Evolutionary conservation across 2,888 invertebrate species (phyloP).

Genomic region (Sialis lutaria): DNA sequence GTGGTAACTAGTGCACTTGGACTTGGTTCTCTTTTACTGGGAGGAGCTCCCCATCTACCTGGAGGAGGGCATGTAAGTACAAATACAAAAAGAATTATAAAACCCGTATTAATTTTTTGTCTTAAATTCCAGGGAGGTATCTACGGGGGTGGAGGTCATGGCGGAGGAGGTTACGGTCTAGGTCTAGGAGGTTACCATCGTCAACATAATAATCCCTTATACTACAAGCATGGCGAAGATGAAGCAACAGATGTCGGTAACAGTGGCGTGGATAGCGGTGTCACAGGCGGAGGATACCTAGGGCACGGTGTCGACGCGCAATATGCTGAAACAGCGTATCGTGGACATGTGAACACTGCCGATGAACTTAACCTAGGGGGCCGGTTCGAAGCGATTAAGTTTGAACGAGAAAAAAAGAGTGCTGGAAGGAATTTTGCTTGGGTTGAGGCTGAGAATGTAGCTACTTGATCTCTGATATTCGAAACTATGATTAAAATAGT

Average conservation of each 20-base stretch:
- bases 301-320: background rate
- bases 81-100: background rate
- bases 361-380: slow-evolving; percentile 2
- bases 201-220: slow-evolving; percentile 19
- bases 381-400: slow-evolving; percentile 7
- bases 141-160: slow-evolving; percentile 8
- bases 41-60: slow-evolving; percentile 22
- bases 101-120: background rate
- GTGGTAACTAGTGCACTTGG: slow-evolving; percentile 52
- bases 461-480: background rate
- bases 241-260: background rate
- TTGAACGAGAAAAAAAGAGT: slow-evolving; percentile 9
- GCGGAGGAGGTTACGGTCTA: slow-evolving; percentile 5
- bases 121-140: background rate
- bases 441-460: slow-evolving; percentile 19
- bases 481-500: background rate
- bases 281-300: background rate
- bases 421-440: slow-evolving; percentile 24
- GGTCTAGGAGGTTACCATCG: slow-evolving; percentile 26
- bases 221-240: background rate
- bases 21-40: slow-evolving; percentile 26
- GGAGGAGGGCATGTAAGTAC: slow-evolving; percentile 9
- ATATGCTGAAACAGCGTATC: slow-evolving; percentile 3
- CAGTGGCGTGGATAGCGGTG: background rate
- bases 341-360: slow-evolving; percentile 2